phyloP scores from a whole-genome alignment of 2,888 invertebrate species.

The Oxycera nigricornis region DNA sequence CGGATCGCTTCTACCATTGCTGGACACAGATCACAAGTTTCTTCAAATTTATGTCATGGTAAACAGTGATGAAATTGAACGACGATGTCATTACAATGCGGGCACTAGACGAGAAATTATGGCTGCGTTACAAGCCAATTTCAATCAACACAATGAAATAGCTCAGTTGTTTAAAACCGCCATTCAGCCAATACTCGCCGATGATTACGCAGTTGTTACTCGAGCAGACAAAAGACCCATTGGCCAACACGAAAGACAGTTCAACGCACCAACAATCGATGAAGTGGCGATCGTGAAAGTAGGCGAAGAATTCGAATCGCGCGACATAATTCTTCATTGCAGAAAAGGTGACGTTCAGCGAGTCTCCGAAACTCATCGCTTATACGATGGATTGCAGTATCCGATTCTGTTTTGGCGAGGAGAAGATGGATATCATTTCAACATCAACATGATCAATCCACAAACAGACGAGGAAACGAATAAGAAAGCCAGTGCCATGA shows the following conservation, averaged over 20 bases:
- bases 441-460: slow-evolving; percentile 30
- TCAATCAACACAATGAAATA: slow-evolving; percentile 51
- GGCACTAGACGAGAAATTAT: slow-evolving; percentile 43
- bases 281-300: slow-evolving; percentile 50
- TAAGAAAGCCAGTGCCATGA: too few species aligned
- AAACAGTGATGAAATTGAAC: slow-evolving; percentile 46
- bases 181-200: slow-evolving; percentile 51
- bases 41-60: slow-evolving; percentile 49
- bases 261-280: slow-evolving; percentile 46
- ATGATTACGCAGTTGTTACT: slow-evolving; percentile 53
- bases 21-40: slow-evolving; percentile 44
- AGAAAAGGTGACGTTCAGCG: slow-evolving; percentile 47
- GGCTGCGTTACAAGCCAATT: neutral
- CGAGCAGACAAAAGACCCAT: slow-evolving; percentile 53
- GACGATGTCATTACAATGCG: slow-evolving; percentile 46
- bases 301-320: slow-evolving; percentile 45
- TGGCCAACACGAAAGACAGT: slow-evolving; percentile 50
- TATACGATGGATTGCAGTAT: slow-evolving; percentile 53
- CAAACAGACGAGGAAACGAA: too few species aligned
- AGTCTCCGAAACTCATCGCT: slow-evolving; percentile 50
- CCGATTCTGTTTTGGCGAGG: slow-evolving; percentile 33
- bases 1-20: slow-evolving; percentile 46
- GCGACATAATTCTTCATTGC: slow-evolving; percentile 52
- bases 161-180: slow-evolving; percentile 52
- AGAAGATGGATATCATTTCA: slow-evolving; percentile 38